phyloP scores from a whole-genome alignment of 2,888 invertebrate species.

The Pandemis heparana region DNA sequence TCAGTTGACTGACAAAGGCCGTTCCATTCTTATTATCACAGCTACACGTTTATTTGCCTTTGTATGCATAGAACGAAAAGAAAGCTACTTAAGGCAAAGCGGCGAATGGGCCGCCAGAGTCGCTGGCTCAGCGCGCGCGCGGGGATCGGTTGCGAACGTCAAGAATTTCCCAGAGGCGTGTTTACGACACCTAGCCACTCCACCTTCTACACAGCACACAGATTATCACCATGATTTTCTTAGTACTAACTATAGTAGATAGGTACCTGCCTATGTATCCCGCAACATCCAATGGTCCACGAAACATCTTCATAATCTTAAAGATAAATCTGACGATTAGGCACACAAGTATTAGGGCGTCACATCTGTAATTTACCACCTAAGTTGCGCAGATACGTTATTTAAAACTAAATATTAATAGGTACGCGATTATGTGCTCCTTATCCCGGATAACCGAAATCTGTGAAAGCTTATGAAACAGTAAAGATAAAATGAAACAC shows the following conservation, averaged over 20 bases:
- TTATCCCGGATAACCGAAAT: background rate
- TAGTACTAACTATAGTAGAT: too few relatives aligned
- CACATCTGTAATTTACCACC: too few relatives aligned
- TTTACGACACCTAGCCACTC: conserved; percentile 67
- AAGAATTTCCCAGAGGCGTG: conserved; percentile 74
- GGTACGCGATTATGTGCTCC: background rate
- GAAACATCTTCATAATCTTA: too few relatives aligned
- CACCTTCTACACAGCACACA: conserved; percentile 51
- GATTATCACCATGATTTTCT: conserved; percentile 2
- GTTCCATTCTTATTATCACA: conserved; percentile 41
- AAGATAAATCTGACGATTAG: too few relatives aligned
- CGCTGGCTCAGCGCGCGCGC: conserved; percentile 67
- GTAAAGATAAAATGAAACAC: too few relatives aligned
- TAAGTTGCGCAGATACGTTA: too few relatives aligned
- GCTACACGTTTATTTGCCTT: conserved; percentile 37
- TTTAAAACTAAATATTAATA: too few relatives aligned
- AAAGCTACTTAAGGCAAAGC: conserved; percentile 57
- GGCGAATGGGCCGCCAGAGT: conserved; percentile 56
- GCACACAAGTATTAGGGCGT: too few relatives aligned
- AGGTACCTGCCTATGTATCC: too few relatives aligned
- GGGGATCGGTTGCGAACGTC: conserved; percentile 50
- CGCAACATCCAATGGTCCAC: too few relatives aligned
- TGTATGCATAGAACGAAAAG: conserved; percentile 50
- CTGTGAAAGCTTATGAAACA: background rate
- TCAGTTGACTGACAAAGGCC: conserved; percentile 34